Conservation (phyloP, 1,140 invertebrate genomes). For the Trichoplusia ni region DNA sequence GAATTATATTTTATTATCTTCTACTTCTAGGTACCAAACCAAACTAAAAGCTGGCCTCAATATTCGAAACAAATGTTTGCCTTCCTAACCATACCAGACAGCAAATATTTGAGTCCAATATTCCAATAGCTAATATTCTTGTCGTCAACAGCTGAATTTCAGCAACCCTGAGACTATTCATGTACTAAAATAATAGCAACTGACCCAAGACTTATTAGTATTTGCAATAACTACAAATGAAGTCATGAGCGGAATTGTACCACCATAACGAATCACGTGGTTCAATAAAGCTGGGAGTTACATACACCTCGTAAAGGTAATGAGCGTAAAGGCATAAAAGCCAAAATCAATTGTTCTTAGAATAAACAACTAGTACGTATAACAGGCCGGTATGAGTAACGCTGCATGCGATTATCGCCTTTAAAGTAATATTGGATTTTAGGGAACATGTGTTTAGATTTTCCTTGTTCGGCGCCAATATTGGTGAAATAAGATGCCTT, state of each 20-base stretch:
- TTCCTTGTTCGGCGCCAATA: neutral
- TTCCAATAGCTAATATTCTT: too few species aligned
- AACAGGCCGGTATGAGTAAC: neutral
- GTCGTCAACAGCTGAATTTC: too few species aligned
- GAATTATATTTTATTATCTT: too few species aligned
- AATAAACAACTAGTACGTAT: neutral
- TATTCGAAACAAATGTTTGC: too few species aligned
- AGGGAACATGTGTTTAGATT: neutral
- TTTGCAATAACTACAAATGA: neutral
- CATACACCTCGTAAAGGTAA: conserved; percentile 8
- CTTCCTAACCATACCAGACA: too few species aligned
- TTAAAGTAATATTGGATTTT: neutral
- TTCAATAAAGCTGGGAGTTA: neutral
- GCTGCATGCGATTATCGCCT: neutral
- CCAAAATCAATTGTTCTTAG: neutral
- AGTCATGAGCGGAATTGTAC: conserved; percentile 5
- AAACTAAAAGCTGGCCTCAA: too few species aligned
- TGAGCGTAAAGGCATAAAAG: conserved; percentile 15
- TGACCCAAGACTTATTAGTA: too few species aligned
- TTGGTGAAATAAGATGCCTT: too few species aligned
- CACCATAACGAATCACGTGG: neutral
- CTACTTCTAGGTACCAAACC: too few species aligned
- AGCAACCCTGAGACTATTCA: too few species aligned
- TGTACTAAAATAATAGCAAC: too few species aligned
- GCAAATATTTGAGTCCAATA: too few species aligned